Evolutionary conservation across 2,113 vertebrate species (phyloP), one percentile per base, ranked within the genome.

Genomic region (Ammodytes dubius): DNA sequence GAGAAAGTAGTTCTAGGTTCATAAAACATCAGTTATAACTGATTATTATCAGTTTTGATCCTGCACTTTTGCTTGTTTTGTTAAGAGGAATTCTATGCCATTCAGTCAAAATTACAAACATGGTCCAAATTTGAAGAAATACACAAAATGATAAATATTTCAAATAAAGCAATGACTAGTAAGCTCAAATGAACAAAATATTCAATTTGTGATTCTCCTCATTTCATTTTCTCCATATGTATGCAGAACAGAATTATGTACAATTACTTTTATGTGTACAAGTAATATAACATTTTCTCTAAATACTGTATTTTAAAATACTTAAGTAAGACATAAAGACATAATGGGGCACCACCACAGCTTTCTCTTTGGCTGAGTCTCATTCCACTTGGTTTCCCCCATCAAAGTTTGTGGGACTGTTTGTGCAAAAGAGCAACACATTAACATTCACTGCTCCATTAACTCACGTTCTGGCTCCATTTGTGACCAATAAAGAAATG

Each of bases 391-490:
- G 17, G 13, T 42, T 74, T 60, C 9, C 68, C 27, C 15, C 54
- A 49, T 58, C 60, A 73, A 70, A 72, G 53, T 13, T 45, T 76
- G 82, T 70, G 49, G 11, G 46, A 5, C 2, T 63, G 7, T 57
- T 66, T 60, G 10, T 52, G 56, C 47, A 9, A 10, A 63, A 53
- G 5, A 3, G 13, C 49, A 35, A 47, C 60, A 76, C 64, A 70
- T 78, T 56, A 52, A 65, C 35, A 77, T 68, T 71, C 56, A 56
- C 47, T 35, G 40, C 59, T 75, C 75, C 81, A 73, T 76, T 84
- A 69, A 74, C 84, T 78, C 74, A 79, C 69, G 80, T 79, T 82
- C 47, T 9, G 15, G 2, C n/a, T 73, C 81, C 19, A 54, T 57
- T 50, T 77, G 61, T 15, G 13, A 49, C n/a, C 11, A 63, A 13